Percentiles rank a stretch among this genome's conserved stretches.
Conservation (phyloP, 2,888 invertebrate species). For the Crematogaster levior region DNA sequence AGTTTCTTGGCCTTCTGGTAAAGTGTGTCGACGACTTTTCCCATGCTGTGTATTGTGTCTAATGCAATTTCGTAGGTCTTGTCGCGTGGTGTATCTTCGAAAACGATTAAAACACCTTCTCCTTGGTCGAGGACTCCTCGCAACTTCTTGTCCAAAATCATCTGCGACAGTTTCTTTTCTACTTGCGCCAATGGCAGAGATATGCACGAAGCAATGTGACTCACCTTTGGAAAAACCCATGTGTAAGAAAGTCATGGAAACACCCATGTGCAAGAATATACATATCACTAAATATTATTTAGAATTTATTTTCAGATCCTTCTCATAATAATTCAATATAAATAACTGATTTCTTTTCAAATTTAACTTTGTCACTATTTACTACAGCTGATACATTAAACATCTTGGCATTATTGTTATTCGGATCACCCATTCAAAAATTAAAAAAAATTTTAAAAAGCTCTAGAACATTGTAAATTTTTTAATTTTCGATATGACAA, state of each 20-base stretch:
- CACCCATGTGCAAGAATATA: conserved; percentile 13
- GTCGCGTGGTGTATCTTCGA: conserved; percentile 97
- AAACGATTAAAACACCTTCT: conserved; percentile 98
- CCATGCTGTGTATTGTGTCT: conserved; percentile 99
- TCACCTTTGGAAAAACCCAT: conserved; percentile 86
- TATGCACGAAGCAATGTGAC: conserved; percentile 96
- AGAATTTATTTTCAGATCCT: neutral
- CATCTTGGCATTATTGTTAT: neutral
- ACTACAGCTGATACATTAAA: neutral
- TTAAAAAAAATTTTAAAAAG: neutral
- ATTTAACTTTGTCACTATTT: neutral
- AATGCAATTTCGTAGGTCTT: conserved; percentile 99
- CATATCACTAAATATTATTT: neutral
- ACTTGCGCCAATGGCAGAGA: conserved; percentile 96
- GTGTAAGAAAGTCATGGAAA: too few relatives aligned
- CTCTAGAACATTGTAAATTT: too few relatives aligned
- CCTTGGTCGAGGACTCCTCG: conserved; percentile 99
- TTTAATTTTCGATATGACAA: neutral
- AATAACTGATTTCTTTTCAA: neutral
- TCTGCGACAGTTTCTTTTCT: conserved; percentile 99
- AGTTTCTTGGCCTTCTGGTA: conserved; percentile 99
- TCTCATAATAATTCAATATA: neutral
- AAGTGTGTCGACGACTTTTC: conserved; percentile 99
- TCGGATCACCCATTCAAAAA: neutral
- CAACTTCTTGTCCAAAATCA: conserved; percentile 99